Evolutionary conservation across 2,888 invertebrate genomes (phyloP).

Genomic region (Frankliniella fusca): DNA sequence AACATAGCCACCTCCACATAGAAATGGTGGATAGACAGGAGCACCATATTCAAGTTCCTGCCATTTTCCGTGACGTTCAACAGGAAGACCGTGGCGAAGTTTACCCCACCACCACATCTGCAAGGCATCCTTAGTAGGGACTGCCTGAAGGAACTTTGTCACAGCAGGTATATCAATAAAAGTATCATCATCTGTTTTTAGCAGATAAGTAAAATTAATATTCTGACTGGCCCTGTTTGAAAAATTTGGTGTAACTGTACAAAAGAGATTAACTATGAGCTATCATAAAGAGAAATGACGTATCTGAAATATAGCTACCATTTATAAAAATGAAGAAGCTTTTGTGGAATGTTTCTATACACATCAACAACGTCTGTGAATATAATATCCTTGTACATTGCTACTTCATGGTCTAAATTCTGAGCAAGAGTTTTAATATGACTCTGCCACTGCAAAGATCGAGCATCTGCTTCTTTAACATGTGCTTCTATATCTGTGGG

Average conservation of each 20-base stretch:
- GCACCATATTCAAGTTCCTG: slow-evolving; percentile 38
- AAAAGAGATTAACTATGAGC: background rate
- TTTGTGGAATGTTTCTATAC: slow-evolving; percentile 40
- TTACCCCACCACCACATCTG: slow-evolving; percentile 41
- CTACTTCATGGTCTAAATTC: slow-evolving; percentile 37
- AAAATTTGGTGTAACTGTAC: background rate
- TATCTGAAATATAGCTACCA: slow-evolving; percentile 36
- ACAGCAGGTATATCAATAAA: slow-evolving; percentile 40
- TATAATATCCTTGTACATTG: slow-evolving; percentile 38
- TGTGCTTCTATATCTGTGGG: slow-evolving; percentile 32
- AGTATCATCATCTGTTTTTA: slow-evolving; percentile 43
- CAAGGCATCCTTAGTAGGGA: background rate
- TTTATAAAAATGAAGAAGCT: slow-evolving; percentile 38
- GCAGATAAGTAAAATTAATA: slow-evolving; percentile 37
- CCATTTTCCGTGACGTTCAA: slow-evolving; percentile 41
- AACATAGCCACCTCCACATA: slow-evolving; percentile 42
- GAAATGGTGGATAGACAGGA: slow-evolving; percentile 41
- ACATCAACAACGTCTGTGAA: slow-evolving; percentile 40
- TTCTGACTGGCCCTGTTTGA: slow-evolving; percentile 37
- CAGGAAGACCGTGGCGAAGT: slow-evolving; percentile 40
- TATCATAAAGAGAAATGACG: background rate
- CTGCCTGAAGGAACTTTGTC: slow-evolving; percentile 34
- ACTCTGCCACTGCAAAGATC: slow-evolving; percentile 36
- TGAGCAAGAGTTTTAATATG: slow-evolving; percentile 35
- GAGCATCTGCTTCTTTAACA: slow-evolving; percentile 31